Evolutionary conservation across 1,140 invertebrate species (phyloP).

Genomic region (Papilio polytes): DNA sequence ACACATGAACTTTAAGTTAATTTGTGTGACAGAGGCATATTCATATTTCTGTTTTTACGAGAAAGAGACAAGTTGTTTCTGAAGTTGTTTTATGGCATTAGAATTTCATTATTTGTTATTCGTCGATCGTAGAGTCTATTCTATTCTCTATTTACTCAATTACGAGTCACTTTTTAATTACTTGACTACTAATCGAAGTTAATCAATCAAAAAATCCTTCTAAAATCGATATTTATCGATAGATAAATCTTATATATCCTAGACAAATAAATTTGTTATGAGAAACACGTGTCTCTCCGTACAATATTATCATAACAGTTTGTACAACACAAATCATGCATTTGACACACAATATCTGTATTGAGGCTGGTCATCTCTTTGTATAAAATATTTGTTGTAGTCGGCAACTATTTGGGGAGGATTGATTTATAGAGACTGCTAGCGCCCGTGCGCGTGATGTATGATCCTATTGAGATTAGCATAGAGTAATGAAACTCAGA

Average conservation of each 20-base stretch:
- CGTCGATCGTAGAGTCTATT: no score
- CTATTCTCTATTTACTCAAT: no score
- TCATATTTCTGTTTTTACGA: no score
- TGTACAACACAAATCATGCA: conserved; percentile 30
- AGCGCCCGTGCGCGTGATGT: conserved; percentile 60
- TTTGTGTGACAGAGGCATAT: no score
- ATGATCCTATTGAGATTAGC: conserved; percentile 70
- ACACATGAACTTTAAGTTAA: no score
- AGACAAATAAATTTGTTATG: neutral
- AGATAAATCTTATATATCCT: neutral
- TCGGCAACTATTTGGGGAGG: conserved; percentile 61
- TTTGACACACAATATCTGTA: conserved; percentile 52
- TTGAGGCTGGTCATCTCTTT: conserved; percentile 55
- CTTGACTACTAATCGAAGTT: no score
- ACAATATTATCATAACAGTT: conserved; percentile 29
- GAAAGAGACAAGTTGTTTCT: no score
- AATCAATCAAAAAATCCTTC: no score
- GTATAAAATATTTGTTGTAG: conserved; percentile 70
- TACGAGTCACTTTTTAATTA: no score
- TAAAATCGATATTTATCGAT: neutral
- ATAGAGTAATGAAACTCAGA: conserved; percentile 54
- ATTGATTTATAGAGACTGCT: conserved; percentile 73
- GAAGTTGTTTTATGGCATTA: no score
- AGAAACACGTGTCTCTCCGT: neutral
- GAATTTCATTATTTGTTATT: no score